Evolutionary conservation across 2,888 invertebrate species (phyloP).

Genomic region (Lithophane leautieri): DNA sequence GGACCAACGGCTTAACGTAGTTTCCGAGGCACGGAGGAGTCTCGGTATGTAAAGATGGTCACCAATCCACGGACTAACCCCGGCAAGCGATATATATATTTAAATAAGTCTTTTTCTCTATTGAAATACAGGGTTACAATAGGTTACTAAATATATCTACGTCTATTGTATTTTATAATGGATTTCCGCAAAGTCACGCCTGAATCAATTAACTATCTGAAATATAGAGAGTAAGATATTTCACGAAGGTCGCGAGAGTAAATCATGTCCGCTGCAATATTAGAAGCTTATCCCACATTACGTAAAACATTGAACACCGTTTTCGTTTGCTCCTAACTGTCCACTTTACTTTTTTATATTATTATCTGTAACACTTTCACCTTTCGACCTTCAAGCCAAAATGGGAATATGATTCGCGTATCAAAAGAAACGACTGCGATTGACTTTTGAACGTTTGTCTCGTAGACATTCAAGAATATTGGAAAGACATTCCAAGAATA

Average conservation of each 20-base stretch:
- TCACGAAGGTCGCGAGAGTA: constrained; percentile 69
- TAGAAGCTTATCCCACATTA: constrained; percentile 79
- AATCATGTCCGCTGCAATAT: constrained; percentile 78
- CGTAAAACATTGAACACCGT: constrained; percentile 75
- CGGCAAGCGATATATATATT: no score
- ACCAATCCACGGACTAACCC: no score
- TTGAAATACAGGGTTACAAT: no score
- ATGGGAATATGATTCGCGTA: constrained; percentile 38
- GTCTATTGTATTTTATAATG: no score
- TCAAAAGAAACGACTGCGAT: constrained; percentile 34
- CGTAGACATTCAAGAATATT: constrained; percentile 52
- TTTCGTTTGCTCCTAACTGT: constrained; percentile 70
- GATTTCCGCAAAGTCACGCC: no score
- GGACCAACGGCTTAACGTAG: no score
- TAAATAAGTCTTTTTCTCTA: no score
- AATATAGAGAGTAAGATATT: constrained; percentile 62
- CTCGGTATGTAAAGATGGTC: no score
- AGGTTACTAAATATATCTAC: no score
- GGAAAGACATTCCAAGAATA: constrained; percentile 53
- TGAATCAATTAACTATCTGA: no score
- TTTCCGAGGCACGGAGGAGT: no score
- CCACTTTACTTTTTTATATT: constrained; percentile 67
- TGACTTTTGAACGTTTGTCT: constrained; percentile 39
- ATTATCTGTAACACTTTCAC: constrained; percentile 42
- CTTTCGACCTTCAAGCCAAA: constrained; percentile 26